Evolutionary conservation across 2,113 vertebrate species (phyloP).

Genomic region (Chelonoidis abingdonii): DNA sequence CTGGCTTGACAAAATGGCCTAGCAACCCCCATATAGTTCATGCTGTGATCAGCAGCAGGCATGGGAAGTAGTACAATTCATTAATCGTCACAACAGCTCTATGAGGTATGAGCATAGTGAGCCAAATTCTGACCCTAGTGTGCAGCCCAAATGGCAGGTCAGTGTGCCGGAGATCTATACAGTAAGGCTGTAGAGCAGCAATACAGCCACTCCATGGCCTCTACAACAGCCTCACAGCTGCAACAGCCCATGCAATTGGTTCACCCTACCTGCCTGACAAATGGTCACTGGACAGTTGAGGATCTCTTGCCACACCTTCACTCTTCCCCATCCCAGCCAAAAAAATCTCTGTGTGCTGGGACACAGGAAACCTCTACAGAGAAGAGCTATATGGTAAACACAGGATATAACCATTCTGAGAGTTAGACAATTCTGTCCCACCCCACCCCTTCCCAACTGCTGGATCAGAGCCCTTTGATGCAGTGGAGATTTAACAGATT

Average conservation of each 20-base stretch:
- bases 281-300: neutral
- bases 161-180: neutral
- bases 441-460: neutral
- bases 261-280: neutral
- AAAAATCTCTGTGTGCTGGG: neutral
- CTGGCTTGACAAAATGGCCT: neutral
- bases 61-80: neutral
- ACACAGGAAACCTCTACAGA: neutral
- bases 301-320: neutral
- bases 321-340: neutral
- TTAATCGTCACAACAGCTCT: neutral
- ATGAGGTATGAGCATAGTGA: neutral
- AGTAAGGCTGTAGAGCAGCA: neutral
- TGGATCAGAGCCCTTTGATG: neutral
- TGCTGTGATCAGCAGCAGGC: neutral
- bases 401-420: neutral
- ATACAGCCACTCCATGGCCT: neutral
- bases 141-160: neutral
- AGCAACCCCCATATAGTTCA: neutral
- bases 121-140: neutral
- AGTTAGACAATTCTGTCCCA: neutral
- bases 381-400: neutral
- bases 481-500: neutral
- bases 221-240: neutral
- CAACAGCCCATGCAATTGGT: neutral